These are phyloP conservation scores for Rhegmatorhina hoffmannsi DNA, from an alignment of 2,113 vertebrate species.

Conservation along the genomic window DNA sequence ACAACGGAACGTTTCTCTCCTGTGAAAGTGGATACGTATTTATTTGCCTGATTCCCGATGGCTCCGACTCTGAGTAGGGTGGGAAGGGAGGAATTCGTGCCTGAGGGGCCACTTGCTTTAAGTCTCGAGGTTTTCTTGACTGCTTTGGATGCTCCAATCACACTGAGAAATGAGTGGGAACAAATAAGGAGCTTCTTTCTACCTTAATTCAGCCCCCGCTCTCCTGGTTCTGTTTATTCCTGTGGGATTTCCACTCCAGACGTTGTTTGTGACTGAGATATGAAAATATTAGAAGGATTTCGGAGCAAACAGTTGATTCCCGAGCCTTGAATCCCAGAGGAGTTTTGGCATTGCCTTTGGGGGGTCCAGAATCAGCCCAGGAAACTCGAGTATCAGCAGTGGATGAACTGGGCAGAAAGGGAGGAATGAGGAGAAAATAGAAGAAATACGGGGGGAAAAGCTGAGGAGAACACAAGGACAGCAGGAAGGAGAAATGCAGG, in stretches of 20 bases:
- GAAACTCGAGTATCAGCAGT: background rate
- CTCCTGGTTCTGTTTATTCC: background rate
- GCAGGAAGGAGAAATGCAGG: background rate
- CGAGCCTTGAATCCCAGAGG: background rate
- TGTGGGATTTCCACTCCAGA: background rate
- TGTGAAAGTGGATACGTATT: conserved; percentile 61
- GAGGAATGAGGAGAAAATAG: background rate
- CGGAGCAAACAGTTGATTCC: background rate
- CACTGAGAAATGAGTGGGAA: background rate
- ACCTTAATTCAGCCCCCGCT: background rate
- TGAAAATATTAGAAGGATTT: background rate
- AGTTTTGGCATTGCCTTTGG: accelerated
- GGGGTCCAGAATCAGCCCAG: background rate
- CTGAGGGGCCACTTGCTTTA: background rate
- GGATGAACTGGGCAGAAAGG: background rate
- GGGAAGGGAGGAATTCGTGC: background rate
- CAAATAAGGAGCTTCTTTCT: background rate
- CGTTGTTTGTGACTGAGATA: background rate
- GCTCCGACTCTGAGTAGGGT: background rate
- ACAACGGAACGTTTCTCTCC: conserved; percentile 17
- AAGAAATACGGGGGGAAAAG: background rate
- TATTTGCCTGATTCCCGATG: background rate
- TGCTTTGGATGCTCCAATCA: background rate
- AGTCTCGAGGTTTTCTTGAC: accelerated
- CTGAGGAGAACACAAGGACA: background rate